Evolutionary conservation across 2,113 vertebrate genomes (phyloP).

Genomic region (Artemisiospiza belli): DNA sequence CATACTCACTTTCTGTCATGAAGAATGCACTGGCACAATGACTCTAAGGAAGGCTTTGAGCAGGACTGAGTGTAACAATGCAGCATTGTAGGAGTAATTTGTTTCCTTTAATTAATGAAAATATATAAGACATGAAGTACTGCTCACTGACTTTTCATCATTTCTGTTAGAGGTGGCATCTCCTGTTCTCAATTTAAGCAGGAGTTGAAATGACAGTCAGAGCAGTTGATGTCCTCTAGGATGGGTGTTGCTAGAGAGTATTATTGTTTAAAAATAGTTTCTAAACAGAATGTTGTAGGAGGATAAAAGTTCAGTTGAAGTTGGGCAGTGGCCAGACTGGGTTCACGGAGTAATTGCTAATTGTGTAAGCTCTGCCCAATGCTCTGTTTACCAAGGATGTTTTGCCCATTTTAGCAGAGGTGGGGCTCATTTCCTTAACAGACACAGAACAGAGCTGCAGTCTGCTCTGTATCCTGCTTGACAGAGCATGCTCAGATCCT

Average conservation of each 20-base stretch:
- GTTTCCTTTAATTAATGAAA: constrained; percentile 51
- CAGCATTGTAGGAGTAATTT: constrained; percentile 1
- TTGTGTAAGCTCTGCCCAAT: constrained; percentile 60
- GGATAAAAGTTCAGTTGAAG: constrained; percentile 47
- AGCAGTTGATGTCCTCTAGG: constrained; percentile 23
- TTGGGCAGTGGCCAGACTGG: constrained; percentile 15
- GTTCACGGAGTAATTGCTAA: constrained; percentile 51
- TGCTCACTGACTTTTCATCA: background rate
- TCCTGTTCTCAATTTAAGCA: background rate
- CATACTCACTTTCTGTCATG: background rate
- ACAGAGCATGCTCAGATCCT: constrained; percentile 66
- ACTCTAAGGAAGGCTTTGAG: background rate
- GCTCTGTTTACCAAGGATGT: constrained; percentile 73
- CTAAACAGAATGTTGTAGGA: constrained; percentile 54
- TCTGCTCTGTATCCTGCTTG: constrained; percentile 72
- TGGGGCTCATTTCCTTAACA: constrained; percentile 75
- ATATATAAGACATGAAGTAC: constrained; percentile 21
- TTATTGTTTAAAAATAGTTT: constrained; percentile 61
- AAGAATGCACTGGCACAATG: background rate
- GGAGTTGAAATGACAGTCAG: background rate
- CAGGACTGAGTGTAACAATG: background rate
- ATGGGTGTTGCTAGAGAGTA: constrained; percentile 45
- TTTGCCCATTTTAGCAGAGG: constrained; percentile 71
- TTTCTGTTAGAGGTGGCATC: background rate
- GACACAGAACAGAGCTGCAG: constrained; percentile 67